Conservation (phyloP, 2,113 vertebrate species). For the Antechinus stuartii region DNA sequence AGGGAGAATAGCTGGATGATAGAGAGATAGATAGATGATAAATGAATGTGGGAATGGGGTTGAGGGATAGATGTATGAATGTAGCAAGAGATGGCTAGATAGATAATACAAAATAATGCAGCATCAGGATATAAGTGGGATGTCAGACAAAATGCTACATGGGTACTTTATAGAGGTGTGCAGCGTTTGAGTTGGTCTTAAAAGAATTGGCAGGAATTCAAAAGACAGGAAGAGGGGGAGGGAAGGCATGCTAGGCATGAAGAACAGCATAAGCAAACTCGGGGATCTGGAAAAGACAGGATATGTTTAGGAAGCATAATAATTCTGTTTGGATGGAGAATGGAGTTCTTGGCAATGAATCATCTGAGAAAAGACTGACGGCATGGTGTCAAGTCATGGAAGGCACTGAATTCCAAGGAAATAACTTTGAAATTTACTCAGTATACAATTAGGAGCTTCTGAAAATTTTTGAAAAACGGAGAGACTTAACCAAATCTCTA, state of each 20-base stretch:
- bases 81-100: too few species aligned
- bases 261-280: too few species aligned
- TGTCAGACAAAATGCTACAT: neutral
- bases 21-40: too few species aligned
- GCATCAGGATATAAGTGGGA: neutral
- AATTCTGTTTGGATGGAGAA: too few species aligned
- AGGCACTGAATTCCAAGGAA: neutral
- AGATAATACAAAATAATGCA: too few species aligned
- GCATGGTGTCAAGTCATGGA: neutral
- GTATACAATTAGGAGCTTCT: neutral
- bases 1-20: too few species aligned
- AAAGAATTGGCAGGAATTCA: neutral
- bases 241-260: neutral
- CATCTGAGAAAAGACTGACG: neutral
- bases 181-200: neutral
- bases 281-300: too few species aligned
- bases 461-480: neutral
- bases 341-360: too few species aligned
- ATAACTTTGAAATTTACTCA: neutral
- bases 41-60: too few species aligned
- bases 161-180: neutral
- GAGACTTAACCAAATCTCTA: neutral
- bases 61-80: too few species aligned
- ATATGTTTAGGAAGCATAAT: too few species aligned
- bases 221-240: neutral